phyloP scores from a whole-genome alignment of 2,797 vertebrate species.

The Dendrocincla fuliginosa region DNA sequence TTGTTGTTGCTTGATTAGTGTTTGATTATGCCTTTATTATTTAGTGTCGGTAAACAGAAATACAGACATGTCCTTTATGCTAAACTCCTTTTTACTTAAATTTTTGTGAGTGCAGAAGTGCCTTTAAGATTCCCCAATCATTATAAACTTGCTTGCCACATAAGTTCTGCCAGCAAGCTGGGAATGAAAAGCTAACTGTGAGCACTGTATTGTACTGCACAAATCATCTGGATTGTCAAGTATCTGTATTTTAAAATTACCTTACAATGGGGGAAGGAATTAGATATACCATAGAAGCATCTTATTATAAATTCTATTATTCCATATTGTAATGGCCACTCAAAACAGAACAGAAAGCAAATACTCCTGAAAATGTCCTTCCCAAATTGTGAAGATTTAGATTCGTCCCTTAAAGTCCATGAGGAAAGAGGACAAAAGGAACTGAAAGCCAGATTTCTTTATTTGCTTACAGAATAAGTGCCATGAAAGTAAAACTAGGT shows the following conservation, averaged over 20 bases:
- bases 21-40: constrained; percentile 12
- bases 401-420: neutral
- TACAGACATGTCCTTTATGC: neutral
- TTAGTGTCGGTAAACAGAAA: neutral
- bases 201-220: neutral
- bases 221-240: neutral
- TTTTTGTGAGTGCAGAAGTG: neutral
- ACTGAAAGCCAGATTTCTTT: neutral
- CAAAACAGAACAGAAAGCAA: neutral
- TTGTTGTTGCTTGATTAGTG: neutral
- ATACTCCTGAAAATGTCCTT: neutral
- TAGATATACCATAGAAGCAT: neutral
- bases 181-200: neutral
- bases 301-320: neutral
- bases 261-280: neutral
- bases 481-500: neutral
- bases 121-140: neutral
- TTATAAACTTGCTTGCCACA: neutral
- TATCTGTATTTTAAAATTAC: neutral
- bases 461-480: neutral
- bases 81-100: neutral
- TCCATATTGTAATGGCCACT: neutral
- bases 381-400: neutral
- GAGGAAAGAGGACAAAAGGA: neutral
- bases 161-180: neutral